Conservation (phyloP, 1,140 invertebrate species). For the Sycophaga agraensis region DNA sequence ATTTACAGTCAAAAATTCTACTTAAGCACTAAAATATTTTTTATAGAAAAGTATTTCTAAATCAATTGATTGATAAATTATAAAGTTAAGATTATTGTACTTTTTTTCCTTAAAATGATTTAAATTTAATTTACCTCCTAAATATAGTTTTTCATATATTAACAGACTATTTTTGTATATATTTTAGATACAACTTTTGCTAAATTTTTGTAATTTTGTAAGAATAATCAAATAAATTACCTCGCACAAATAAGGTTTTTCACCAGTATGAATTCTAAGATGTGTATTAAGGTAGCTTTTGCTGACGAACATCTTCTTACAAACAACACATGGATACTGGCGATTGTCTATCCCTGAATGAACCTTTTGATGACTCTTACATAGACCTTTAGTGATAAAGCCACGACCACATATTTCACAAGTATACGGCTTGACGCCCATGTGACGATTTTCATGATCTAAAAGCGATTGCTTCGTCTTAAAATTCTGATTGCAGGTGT, state of each 20-base stretch:
- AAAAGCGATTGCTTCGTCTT: conserved; percentile 73
- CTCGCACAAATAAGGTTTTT: conserved; percentile 71
- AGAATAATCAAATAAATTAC: no score
- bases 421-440: conserved; percentile 78
- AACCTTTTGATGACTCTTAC: conserved; percentile 71
- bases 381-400: conserved; percentile 79
- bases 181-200: no score
- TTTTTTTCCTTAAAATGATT: no score
- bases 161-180: no score
- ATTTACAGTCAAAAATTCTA: no score
- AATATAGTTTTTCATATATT: no score
- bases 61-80: no score
- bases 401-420: conserved; percentile 77
- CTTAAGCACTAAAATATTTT: no score
- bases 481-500: conserved; percentile 67
- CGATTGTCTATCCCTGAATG: conserved; percentile 69
- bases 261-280: conserved; percentile 84
- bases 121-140: no score
- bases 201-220: no score
- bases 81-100: no score
- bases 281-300: conserved; percentile 81
- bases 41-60: no score
- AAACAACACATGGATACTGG: conserved; percentile 68
- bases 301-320: conserved; percentile 71
- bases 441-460: conserved; percentile 80